Evolutionary conservation across 1,140 invertebrate genomes (phyloP), one percentile per base, ranked within the genome.

Genomic region (Diabrotica undecimpunctata): DNA sequence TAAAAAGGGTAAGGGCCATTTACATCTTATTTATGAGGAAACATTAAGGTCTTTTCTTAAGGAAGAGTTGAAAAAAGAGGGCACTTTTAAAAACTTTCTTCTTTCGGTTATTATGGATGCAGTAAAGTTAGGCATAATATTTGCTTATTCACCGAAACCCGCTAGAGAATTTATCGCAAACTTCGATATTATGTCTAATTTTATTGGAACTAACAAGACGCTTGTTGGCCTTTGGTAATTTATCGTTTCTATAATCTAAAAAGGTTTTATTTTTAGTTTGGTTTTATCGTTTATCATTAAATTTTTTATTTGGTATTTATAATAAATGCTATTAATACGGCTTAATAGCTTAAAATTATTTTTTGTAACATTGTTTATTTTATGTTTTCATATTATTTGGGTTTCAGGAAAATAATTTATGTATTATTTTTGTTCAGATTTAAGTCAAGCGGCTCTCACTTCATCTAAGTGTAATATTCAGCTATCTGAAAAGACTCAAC

Each of bases 21-120:
- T 57, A 57, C 55, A 57, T 57, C 35, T 57, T 57, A 57, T 57
- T 57, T 57, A 57, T 57, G 55, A 7, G 25, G 36, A 57, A 38
- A 38, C 37, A 57, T 57, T 57, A 57, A 12, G 10, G 55, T 57
- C 55, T 57, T 46, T 46, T 46, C 41, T 46, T 46, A 46, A 46
- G n/a, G 41, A 46, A 46, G 41, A 46, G 41, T 46, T 46, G 41
- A 46, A 46, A 46, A 46, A 46, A n/a, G 41, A 46, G 41, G 41
- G 8, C 41, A 46, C 41, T 46, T 46, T 46, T 46, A 10, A 46
- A 46, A 46, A 46, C 41, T 46, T 46, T 46, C 41, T 46, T 46
- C n/a, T 46, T 46, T 46, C 8, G n/a, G 41, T 8, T 46, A 10
- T 10, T 46, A 10, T 10, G 8, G 41, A 46, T n/a, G 41, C 41